Conservation (phyloP, 2,113 vertebrate species). For the Ifrita kowaldi region DNA sequence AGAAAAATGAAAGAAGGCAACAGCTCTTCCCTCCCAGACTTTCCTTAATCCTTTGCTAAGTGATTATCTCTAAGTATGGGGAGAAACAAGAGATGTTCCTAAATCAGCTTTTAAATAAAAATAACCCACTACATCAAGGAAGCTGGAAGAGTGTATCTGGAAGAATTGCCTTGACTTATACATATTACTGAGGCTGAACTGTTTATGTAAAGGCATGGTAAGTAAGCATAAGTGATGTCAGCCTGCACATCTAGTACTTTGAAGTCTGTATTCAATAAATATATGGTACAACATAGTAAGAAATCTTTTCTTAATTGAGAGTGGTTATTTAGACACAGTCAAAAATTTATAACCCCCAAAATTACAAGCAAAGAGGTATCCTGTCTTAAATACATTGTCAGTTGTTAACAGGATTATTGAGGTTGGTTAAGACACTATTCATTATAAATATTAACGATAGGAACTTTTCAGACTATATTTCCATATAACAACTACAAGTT, state of each 20-base stretch:
- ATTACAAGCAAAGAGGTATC: neutral
- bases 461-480: neutral
- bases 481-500: neutral
- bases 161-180: neutral
- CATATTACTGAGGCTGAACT: neutral
- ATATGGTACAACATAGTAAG: neutral
- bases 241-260: neutral
- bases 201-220: neutral
- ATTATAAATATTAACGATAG: neutral
- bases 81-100: neutral
- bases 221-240: neutral
- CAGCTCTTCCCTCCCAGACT: fast-evolving
- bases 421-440: neutral
- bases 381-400: neutral
- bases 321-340: neutral
- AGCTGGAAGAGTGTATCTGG: neutral
- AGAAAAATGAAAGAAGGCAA: fast-evolving
- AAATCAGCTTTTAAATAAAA: neutral
- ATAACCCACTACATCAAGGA: neutral
- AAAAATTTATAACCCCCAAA: neutral
- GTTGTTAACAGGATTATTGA: neutral
- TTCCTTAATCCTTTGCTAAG: neutral
- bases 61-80: neutral
- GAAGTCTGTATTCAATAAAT: neutral
- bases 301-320: neutral